phyloP scores from a whole-genome alignment of 2,888 invertebrate species.

The Idaea dimidiata region DNA sequence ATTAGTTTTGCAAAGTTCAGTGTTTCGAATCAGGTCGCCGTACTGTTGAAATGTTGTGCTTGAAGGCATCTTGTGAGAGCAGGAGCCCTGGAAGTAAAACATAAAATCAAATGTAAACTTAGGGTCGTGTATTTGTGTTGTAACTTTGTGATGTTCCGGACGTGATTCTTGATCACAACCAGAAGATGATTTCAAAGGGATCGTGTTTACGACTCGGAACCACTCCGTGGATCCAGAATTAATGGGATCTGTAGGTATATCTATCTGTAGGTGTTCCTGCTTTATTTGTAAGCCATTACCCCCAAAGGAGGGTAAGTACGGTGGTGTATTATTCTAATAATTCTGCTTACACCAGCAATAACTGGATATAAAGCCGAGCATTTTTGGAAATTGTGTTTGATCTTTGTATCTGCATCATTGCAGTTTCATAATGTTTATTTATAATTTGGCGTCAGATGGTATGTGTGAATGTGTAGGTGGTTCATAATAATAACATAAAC shows the following conservation, averaged over 20 bases:
- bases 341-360: conserved; percentile 22
- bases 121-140: conserved; percentile 11
- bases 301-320: conserved; percentile 20
- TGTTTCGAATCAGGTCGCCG: conserved; percentile 61
- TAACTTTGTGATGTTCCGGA: conserved; percentile 18
- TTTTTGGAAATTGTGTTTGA: conserved; percentile 18
- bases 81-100: conserved; percentile 66
- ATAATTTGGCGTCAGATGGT: background rate
- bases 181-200: conserved; percentile 44
- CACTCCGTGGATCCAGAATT: conserved; percentile 31
- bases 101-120: conserved; percentile 9
- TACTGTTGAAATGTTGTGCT: conserved; percentile 63
- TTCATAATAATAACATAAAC: background rate
- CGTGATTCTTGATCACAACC: conserved; percentile 28
- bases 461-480: background rate
- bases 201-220: conserved; percentile 38
- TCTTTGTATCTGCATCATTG: conserved; percentile 15
- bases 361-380: conserved; percentile 5
- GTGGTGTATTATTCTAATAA: conserved; percentile 18
- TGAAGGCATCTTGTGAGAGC: conserved; percentile 73
- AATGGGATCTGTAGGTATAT: conserved; percentile 24
- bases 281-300: conserved; percentile 29
- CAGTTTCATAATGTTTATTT: conserved; percentile 3
- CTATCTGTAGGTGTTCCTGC: conserved; percentile 33
- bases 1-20: conserved; percentile 30